Conservation (phyloP, 2,797 vertebrate genomes). For the Taenioides sp. region DNA sequence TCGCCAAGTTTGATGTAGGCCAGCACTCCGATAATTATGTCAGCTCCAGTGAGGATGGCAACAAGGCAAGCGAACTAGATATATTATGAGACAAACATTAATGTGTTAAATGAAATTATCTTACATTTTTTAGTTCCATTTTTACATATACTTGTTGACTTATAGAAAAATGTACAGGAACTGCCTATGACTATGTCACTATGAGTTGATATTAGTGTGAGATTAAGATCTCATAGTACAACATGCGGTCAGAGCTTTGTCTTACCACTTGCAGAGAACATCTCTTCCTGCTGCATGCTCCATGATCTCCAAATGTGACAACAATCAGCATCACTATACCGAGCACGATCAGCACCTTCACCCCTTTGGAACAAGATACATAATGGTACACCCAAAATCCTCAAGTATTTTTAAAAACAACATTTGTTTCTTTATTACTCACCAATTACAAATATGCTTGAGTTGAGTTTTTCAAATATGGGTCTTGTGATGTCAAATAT, state of each 20-base stretch:
- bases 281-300: conserved; percentile 60
- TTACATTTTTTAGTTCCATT: too few species aligned
- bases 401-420: neutral
- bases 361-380: conserved; percentile 38
- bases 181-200: too few species aligned
- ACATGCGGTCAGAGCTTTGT: neutral
- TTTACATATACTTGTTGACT: too few species aligned
- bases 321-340: conserved; percentile 63
- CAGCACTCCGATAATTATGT: conserved; percentile 35
- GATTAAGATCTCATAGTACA: neutral
- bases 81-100: neutral
- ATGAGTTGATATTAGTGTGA: too few species aligned
- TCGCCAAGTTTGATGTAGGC: conserved; percentile 1
- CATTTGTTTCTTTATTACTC: neutral
- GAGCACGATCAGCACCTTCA: conserved; percentile 55
- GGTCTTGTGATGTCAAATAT: too few species aligned
- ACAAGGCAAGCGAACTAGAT: conserved; percentile 59
- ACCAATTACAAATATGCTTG: conserved; percentile 59
- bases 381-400: neutral
- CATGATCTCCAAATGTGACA: conserved; percentile 60
- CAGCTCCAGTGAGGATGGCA: conserved; percentile 19
- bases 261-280: conserved; percentile 64
- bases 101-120: neutral
- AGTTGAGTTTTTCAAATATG: conserved; percentile 51
- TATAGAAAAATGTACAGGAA: neutral